A percentile compares a stretch with the other conserved stretches of the same genome.
Conservation (phyloP, 1,140 invertebrate genomes). For the Drosophila rufa region DNA sequence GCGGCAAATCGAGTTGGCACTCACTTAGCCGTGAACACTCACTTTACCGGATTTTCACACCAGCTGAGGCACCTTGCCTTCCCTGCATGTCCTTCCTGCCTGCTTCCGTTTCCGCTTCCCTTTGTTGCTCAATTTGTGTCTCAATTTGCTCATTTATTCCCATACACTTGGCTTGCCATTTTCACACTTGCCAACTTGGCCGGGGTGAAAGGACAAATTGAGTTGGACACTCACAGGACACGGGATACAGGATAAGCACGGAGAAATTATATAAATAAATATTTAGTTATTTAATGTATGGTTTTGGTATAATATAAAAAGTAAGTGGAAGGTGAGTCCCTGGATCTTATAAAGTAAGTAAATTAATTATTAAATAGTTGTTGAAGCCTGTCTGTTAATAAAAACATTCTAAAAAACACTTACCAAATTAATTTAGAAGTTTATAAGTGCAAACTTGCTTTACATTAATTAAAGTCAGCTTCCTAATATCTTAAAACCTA, state of each 20-base stretch:
- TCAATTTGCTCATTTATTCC: conserved; percentile 58
- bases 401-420: background rate
- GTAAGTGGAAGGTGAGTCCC: too few species aligned
- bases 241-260: background rate
- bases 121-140: conserved; percentile 51
- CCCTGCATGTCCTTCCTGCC: conserved; percentile 9
- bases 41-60: conserved; percentile 29
- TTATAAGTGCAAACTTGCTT: too few species aligned
- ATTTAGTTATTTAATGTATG: too few species aligned
- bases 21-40: conserved; percentile 39
- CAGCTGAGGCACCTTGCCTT: conserved; percentile 35
- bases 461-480: too few species aligned
- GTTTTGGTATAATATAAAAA: too few species aligned
- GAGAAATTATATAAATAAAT: conserved; percentile 17
- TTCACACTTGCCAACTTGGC: conserved; percentile 25
- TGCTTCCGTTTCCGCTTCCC: background rate
- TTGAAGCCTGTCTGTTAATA: background rate
- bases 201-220: conserved; percentile 18
- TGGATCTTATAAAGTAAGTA: too few species aligned
- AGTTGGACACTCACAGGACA: conserved; percentile 9
- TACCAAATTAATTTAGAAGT: too few species aligned
- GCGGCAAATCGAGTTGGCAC: conserved; percentile 27
- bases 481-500: background rate
- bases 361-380: too few species aligned
- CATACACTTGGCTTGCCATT: conserved; percentile 49